Evolutionary conservation across 2,113 vertebrate genomes (phyloP).

Genomic region (Sphyrna mokarran): DNA sequence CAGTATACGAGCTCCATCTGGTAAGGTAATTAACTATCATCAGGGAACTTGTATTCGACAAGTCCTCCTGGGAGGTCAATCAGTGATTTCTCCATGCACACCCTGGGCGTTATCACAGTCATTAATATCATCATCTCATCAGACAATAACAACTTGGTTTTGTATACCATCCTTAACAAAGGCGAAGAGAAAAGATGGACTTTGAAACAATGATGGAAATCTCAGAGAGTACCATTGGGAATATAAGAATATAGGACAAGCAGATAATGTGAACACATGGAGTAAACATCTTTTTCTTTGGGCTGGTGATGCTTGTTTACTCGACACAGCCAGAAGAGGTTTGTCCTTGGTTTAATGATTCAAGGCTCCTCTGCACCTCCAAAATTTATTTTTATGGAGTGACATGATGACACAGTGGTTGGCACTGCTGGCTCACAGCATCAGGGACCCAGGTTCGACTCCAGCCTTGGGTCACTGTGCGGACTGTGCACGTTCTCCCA

Average conservation of each 20-base stretch:
- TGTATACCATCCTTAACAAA: background rate
- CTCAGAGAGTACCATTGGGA: background rate
- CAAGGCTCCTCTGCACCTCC: background rate
- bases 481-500: too few species aligned
- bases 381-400: background rate
- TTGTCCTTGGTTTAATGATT: background rate
- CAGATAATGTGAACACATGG: background rate
- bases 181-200: background rate
- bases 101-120: too few species aligned
- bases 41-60: too few species aligned
- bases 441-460: too few species aligned
- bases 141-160: background rate
- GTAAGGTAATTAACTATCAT: too few species aligned
- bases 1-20: too few species aligned
- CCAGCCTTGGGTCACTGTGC: too few species aligned
- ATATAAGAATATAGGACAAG: background rate
- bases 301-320: conserved; percentile 24
- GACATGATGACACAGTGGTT: too few species aligned
- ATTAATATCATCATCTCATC: background rate
- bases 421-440: too few species aligned
- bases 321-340: conserved; percentile 30
- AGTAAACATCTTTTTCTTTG: background rate
- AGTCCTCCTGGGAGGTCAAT: too few species aligned
- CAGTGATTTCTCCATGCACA: too few species aligned
- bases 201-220: background rate